phyloP scores from a whole-genome alignment of 2,888 invertebrate genomes.

The Folsomia manolachei region DNA sequence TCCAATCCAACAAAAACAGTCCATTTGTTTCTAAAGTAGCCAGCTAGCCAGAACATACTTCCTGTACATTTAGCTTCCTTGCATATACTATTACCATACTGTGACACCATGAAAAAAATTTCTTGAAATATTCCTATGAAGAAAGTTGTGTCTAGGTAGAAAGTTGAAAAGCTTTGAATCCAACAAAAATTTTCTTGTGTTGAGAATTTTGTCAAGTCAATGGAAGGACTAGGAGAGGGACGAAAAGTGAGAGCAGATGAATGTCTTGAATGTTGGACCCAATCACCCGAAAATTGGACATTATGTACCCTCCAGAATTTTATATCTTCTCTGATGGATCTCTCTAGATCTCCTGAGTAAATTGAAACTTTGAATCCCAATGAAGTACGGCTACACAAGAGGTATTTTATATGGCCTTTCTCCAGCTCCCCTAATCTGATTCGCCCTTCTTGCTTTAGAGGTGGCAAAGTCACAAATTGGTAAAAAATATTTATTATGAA shows the following conservation, averaged over 20 bases:
- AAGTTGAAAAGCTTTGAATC: too few species aligned
- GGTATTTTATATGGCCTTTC: too few species aligned
- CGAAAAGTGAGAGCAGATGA: background rate
- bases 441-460: background rate
- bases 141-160: too few species aligned
- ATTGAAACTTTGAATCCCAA: conserved; percentile 8
- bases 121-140: too few species aligned
- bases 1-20: too few species aligned
- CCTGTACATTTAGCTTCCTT: too few species aligned
- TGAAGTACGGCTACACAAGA: too few species aligned
- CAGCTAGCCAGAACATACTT: too few species aligned
- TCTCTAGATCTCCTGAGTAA: background rate
- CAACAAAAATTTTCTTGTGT: background rate
- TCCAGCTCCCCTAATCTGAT: too few species aligned
- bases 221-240: background rate
- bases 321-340: conserved; percentile 5
- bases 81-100: too few species aligned
- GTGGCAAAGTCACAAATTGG: background rate
- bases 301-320: conserved; percentile 6
- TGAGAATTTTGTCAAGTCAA: background rate
- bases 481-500: background rate
- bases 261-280: background rate
- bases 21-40: too few species aligned
- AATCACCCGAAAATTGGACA: conserved; percentile 8
- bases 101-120: too few species aligned